Percentiles rank a stretch among this genome's conserved stretches.
Evolutionary conservation across 2,888 invertebrate genomes (phyloP).

Genomic region (Ornithoptera alexandrae): DNA sequence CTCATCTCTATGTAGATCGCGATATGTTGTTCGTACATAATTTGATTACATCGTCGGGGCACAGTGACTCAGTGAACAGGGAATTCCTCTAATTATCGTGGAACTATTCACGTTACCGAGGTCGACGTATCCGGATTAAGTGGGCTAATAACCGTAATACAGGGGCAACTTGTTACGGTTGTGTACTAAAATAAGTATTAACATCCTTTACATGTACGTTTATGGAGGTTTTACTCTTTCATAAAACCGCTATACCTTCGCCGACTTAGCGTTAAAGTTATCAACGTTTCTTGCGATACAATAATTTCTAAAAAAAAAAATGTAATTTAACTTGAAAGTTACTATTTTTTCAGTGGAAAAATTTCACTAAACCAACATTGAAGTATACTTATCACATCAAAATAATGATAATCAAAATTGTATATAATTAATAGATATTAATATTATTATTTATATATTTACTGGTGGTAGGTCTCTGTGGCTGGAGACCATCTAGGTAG

Average conservation of each 20-base stretch:
- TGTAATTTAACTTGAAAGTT: too few species aligned
- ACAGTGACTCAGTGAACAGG: constrained; percentile 39
- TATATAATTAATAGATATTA: too few species aligned
- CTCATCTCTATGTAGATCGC: constrained; percentile 6
- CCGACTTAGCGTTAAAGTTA: background rate
- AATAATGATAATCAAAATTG: too few species aligned
- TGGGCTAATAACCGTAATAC: constrained; percentile 35
- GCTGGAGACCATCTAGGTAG: too few species aligned
- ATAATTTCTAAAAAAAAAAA: background rate
- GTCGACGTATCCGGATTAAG: constrained; percentile 34
- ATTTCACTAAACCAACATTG: too few species aligned
- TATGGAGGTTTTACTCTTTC: constrained; percentile 13
- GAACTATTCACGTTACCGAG: constrained; percentile 39
- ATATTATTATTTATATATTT: too few species aligned
- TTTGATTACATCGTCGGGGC: constrained; percentile 37
- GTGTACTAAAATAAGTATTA: constrained; percentile 12
- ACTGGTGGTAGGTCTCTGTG: too few species aligned
- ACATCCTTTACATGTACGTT: constrained; percentile 4
- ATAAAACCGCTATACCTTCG: background rate
- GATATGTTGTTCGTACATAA: constrained; percentile 28
- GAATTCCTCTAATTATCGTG: constrained; percentile 35
- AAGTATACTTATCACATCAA: too few species aligned
- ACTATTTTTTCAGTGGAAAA: too few species aligned
- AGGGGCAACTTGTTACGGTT: constrained; percentile 20
- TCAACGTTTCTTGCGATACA: background rate